Percentiles rank a stretch among this genome's conserved stretches.
Conservation (phyloP, 2,888 invertebrate genomes). For the Choreutis nemorana region DNA sequence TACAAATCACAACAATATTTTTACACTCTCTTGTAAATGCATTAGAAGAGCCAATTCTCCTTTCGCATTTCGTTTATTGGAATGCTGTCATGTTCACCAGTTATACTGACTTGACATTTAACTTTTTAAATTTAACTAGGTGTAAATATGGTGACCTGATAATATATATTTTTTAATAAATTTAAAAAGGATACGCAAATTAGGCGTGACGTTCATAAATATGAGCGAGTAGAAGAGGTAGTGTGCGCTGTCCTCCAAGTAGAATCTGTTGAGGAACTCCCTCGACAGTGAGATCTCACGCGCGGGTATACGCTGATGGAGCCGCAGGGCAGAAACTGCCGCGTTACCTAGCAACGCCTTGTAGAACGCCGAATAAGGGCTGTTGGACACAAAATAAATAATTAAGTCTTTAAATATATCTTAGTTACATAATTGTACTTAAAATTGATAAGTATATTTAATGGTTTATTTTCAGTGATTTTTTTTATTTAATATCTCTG, state of each 20-base stretch:
- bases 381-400: conserved; percentile 15
- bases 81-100: too few relatives aligned
- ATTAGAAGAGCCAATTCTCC: too few relatives aligned
- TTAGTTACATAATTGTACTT: too few relatives aligned
- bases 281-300: conserved; percentile 77
- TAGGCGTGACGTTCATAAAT: conserved; percentile 90
- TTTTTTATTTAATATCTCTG: too few relatives aligned
- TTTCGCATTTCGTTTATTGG: too few relatives aligned
- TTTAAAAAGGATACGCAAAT: conserved; percentile 82
- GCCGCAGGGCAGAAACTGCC: conserved; percentile 91
- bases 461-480: too few relatives aligned
- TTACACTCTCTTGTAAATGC: too few relatives aligned
- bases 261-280: conserved; percentile 81
- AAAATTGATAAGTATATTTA: too few relatives aligned
- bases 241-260: conserved; percentile 94
- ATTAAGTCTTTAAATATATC: conserved; percentile 4
- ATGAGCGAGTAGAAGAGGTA: conserved; percentile 95
- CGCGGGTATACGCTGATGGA: conserved; percentile 91
- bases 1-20: too few relatives aligned
- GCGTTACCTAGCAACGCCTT: conserved; percentile 93
- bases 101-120: too few relatives aligned
- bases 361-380: conserved; percentile 77
- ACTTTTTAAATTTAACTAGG: too few relatives aligned
- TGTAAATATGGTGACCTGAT: too few relatives aligned
- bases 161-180: conserved; percentile 5